Evolutionary conservation across 1,140 invertebrate species (phyloP).

Genomic region (Mamestra configurata): DNA sequence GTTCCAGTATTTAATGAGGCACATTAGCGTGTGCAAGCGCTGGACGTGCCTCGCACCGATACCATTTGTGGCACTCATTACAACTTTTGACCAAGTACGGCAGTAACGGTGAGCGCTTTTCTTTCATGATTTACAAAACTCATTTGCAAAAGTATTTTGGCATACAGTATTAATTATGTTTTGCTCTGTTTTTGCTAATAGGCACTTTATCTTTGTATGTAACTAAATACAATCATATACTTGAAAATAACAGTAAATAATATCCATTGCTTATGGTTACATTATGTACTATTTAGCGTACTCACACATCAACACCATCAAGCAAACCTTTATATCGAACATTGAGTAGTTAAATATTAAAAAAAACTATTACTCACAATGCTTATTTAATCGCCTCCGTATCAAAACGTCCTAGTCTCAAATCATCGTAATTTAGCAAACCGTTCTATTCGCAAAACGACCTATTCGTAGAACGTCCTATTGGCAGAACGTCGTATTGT

Average conservation of each 20-base stretch:
- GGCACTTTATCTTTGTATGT: not conserved
- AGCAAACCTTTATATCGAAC: too few species aligned
- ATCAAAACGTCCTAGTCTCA: too few species aligned
- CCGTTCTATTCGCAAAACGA: too few species aligned
- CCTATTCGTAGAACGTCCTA: too few species aligned
- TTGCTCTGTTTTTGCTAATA: slow-evolving; percentile 18
- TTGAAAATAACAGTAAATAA: not conserved
- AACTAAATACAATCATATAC: not conserved
- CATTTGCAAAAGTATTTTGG: slow-evolving; percentile 61
- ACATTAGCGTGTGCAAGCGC: slow-evolving; percentile 69
- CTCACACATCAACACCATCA: too few species aligned
- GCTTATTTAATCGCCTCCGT: too few species aligned
- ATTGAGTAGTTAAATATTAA: too few species aligned
- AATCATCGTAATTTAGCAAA: too few species aligned
- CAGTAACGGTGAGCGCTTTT: slow-evolving; percentile 59
- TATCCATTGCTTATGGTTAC: too few species aligned
- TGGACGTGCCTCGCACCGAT: slow-evolving; percentile 57
- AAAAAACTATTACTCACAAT: too few species aligned
- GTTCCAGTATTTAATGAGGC: slow-evolving; percentile 69
- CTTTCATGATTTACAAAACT: slow-evolving; percentile 63
- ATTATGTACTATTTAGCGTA: not conserved
- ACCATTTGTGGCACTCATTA: slow-evolving; percentile 69
- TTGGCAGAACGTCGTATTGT: too few species aligned
- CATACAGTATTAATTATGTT: slow-evolving; percentile 28
- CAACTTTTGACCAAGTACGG: slow-evolving; percentile 70